Evolutionary conservation across 2,888 invertebrate species (phyloP).

Genomic region (Tetrapedia diversipes): DNA sequence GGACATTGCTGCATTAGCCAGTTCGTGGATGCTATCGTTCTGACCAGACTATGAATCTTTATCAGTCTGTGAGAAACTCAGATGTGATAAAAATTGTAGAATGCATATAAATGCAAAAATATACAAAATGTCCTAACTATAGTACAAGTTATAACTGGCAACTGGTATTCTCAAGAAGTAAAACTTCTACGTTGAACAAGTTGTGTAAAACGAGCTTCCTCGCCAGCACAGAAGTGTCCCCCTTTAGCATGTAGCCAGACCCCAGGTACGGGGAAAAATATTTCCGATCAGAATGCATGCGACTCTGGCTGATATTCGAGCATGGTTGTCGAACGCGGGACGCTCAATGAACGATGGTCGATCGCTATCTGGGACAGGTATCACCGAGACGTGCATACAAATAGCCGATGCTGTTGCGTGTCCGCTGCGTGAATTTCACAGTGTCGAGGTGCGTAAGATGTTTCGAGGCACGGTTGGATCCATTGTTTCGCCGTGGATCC

Average conservation of each 20-base stretch:
- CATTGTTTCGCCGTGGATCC: constrained; percentile 41
- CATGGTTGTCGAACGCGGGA: constrained; percentile 45
- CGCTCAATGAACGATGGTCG: constrained; percentile 61
- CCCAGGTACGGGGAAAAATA: constrained; percentile 49
- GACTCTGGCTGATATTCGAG: constrained; percentile 39
- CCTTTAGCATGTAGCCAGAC: constrained; percentile 30
- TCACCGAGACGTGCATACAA: constrained; percentile 59
- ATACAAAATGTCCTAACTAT: too few species aligned
- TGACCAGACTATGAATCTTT: too few species aligned
- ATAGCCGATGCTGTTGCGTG: constrained; percentile 47
- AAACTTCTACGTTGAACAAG: too few species aligned
- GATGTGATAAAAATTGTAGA: too few species aligned
- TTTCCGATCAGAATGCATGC: constrained; percentile 57
- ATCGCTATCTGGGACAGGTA: constrained; percentile 61
- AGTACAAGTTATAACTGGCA: too few species aligned
- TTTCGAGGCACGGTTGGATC: constrained; percentile 44
- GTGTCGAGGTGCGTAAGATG: constrained; percentile 49
- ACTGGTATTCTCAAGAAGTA: too few species aligned
- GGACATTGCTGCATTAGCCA: too few species aligned
- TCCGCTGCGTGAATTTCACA: constrained; percentile 37
- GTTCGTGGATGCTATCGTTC: too few species aligned
- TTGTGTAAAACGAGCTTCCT: constrained; percentile 31
- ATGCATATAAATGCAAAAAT: too few species aligned
- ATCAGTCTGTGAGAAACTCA: too few species aligned
- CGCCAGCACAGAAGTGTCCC: constrained; percentile 44